These are phyloP conservation scores for Sylvia atricapilla DNA, from an alignment of 2,113 vertebrate species.

Conservation along the genomic window DNA sequence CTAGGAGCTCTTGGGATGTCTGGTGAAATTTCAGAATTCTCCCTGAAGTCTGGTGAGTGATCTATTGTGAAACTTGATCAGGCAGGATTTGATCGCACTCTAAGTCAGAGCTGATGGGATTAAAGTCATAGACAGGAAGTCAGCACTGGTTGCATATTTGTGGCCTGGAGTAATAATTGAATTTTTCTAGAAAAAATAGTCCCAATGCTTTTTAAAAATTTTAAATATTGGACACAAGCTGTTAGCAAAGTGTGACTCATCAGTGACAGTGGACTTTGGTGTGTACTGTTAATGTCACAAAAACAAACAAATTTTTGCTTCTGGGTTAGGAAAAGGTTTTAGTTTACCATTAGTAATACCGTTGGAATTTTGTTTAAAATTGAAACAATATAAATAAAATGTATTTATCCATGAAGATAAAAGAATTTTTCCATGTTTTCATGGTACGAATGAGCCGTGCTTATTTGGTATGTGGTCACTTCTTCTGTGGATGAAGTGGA, in stretches of 20 bases:
- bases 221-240: conserved; percentile 8
- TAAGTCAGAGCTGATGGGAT: conserved; percentile 20
- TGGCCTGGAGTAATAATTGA: conserved; percentile 24
- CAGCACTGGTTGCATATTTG: conserved; percentile 46
- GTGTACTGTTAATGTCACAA: conserved; percentile 36
- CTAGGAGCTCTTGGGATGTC: background rate
- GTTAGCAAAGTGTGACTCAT: conserved; percentile 56
- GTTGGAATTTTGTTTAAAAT: conserved; percentile 69
- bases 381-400: conserved; percentile 57
- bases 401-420: conserved; percentile 33
- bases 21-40: conserved; percentile 42
- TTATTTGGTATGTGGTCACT: background rate
- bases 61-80: conserved; percentile 32
- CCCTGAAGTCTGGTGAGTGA: conserved; percentile 10
- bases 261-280: conserved; percentile 48
- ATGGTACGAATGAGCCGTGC: background rate
- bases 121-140: conserved; percentile 51
- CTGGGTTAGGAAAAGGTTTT: conserved; percentile 50
- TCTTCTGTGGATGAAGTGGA: background rate
- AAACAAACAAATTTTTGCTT: conserved; percentile 60
- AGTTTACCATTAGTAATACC: conserved; percentile 53
- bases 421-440: conserved; percentile 26
- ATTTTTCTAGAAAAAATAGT: conserved; percentile 32
- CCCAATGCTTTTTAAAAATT: conserved; percentile 10
- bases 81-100: conserved; percentile 17